These are phyloP conservation scores for Drosophila punjabiensis DNA, from an alignment of 1,140 invertebrate species.

Conservation along the genomic window DNA sequence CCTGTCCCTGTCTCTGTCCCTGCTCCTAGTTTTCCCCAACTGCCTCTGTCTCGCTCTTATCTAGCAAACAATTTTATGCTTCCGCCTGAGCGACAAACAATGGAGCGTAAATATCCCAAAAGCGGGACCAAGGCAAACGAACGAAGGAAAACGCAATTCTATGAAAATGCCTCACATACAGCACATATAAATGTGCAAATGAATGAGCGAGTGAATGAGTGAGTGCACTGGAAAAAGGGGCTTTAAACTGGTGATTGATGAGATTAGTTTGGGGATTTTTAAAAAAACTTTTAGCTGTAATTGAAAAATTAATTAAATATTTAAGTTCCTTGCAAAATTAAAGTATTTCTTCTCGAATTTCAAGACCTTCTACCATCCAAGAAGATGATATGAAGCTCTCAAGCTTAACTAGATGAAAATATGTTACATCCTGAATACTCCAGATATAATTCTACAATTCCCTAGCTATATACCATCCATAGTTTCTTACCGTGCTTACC, in stretches of 20 bases:
- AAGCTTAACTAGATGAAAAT: too few species aligned
- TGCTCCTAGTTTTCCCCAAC: constrained; percentile 12
- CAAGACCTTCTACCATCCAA: too few species aligned
- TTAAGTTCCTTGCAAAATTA: neutral
- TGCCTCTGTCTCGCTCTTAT: constrained; percentile 53
- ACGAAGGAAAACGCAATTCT: constrained; percentile 52
- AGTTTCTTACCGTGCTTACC: constrained; percentile 4
- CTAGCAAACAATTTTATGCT: constrained; percentile 83
- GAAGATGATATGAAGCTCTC: too few species aligned
- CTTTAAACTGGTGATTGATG: constrained; percentile 5
- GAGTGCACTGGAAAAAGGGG: constrained; percentile 28
- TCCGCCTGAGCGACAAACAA: constrained; percentile 83
- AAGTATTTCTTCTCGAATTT: too few species aligned
- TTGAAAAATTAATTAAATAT: neutral
- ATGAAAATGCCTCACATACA: constrained; percentile 43
- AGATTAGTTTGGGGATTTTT: neutral
- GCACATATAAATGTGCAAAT: constrained; percentile 76
- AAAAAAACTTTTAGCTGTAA: neutral
- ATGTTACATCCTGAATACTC: neutral
- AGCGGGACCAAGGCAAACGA: constrained; percentile 64
- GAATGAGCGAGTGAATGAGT: constrained; percentile 65
- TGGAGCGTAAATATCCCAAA: constrained; percentile 82
- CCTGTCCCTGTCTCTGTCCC: constrained; percentile 17
- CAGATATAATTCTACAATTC: neutral
- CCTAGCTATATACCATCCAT: neutral